phyloP scores from a whole-genome alignment of 2,888 invertebrate species.

The Gastracanthus pulcherrimus region DNA sequence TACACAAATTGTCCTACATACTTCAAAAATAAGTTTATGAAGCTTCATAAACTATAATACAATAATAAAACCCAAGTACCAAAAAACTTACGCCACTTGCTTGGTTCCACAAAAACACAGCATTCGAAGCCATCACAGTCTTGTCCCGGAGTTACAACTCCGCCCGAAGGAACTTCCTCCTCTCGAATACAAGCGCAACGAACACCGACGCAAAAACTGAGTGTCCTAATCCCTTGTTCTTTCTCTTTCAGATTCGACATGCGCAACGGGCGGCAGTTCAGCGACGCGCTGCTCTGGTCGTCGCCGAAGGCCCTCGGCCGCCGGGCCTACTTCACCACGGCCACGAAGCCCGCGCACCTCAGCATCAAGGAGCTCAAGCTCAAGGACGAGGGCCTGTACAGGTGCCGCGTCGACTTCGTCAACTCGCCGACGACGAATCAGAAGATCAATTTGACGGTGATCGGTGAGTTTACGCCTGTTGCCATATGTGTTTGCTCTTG shows the following conservation, averaged over 20 bases:
- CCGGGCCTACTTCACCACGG: slow-evolving; percentile 80
- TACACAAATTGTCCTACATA: no score
- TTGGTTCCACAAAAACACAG: no score
- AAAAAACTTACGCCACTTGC: no score
- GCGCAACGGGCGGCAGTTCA: slow-evolving; percentile 79
- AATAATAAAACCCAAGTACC: no score
- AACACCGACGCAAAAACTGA: not conserved
- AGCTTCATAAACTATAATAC: no score
- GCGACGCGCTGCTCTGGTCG: slow-evolving; percentile 81
- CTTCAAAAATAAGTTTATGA: no score
- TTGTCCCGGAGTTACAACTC: no score
- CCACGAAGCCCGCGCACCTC: slow-evolving; percentile 81
- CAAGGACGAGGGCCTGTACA: slow-evolving; percentile 78
- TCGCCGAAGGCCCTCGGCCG: slow-evolving; percentile 80
- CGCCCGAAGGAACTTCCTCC: no score
- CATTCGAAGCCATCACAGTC: no score
- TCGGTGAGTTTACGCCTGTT: slow-evolving; percentile 78
- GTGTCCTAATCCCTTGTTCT: slow-evolving; percentile 19
- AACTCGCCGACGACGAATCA: slow-evolving; percentile 79
- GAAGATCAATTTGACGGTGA: slow-evolving; percentile 79
- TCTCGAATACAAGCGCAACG: not conserved
- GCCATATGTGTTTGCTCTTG: no score
- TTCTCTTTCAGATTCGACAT: slow-evolving; percentile 80
- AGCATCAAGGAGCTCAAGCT: slow-evolving; percentile 76
- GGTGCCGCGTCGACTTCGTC: slow-evolving; percentile 80